phyloP scores from a whole-genome alignment of 2,888 invertebrate genomes.

The Geotrupes spiniger region DNA sequence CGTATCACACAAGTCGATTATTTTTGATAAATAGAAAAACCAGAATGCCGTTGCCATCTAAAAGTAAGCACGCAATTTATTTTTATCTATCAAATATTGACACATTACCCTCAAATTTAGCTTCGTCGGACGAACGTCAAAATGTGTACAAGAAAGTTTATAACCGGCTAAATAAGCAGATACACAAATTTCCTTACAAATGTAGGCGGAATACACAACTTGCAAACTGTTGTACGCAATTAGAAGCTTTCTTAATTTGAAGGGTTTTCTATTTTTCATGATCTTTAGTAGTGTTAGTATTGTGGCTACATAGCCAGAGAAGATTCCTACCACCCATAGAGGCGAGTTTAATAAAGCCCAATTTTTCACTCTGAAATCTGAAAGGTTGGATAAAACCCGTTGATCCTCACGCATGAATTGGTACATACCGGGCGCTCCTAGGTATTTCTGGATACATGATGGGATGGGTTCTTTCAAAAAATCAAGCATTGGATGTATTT shows the following conservation, averaged over 20 bases:
- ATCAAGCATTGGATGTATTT: conserved; percentile 8
- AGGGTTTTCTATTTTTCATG: conserved; percentile 85
- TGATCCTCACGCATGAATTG: no score
- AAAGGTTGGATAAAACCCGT: conserved; percentile 3
- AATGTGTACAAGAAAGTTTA: conserved; percentile 63
- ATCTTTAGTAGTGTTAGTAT: conserved; percentile 76
- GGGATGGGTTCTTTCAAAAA: conserved; percentile 24
- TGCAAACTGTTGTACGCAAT: conserved; percentile 83
- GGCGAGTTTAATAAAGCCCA: conserved; percentile 83
- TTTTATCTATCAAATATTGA: conserved; percentile 6
- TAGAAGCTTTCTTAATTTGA: conserved; percentile 69
- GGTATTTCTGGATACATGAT: conserved; percentile 20
- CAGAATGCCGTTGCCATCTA: conserved; percentile 88
- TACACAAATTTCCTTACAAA: conserved; percentile 67
- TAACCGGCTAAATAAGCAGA: conserved; percentile 68
- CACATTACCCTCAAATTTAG: conserved; percentile 60
- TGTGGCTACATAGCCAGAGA: conserved; percentile 71
- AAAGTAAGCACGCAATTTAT: conserved; percentile 27
- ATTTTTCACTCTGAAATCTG: conserved; percentile 72
- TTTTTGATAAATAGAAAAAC: conserved; percentile 93
- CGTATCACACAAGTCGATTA: conserved; percentile 90
- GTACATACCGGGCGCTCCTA: conserved; percentile 27
- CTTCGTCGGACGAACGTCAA: conserved; percentile 64
- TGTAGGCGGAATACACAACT: conserved; percentile 72
- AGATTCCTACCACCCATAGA: conserved; percentile 72